Base-by-base conservation (phyloP, 1,140 invertebrate species). In the Nymphalis io region DNA sequence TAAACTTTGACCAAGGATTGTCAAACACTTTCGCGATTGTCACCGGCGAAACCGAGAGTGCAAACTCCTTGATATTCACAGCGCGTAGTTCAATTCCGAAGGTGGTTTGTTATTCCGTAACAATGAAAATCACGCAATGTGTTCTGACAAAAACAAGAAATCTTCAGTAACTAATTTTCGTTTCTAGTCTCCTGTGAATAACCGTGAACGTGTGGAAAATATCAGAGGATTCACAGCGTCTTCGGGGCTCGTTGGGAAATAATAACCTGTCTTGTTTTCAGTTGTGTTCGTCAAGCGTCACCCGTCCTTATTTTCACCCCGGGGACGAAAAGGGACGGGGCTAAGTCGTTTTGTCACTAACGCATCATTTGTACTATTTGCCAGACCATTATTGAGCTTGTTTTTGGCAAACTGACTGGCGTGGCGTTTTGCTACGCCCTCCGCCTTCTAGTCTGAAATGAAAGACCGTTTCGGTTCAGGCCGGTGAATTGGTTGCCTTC, bases 161-260 rank as follows among this genome's bases (percentile, higher is more conserved):
- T 83, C 80, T 82, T 74, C 83, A 83, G 83, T 91, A 90, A 90
- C 89, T 90, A 91, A 91, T 91, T 91, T 91, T 91, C 85, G 84
- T 81, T 86, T 80, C 74, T 74, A 84, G 80, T 87, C 89, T 91
- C 89, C 70, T 68, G 89, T 80, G 88, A 86, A 89, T 90, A 88
- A 76, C 76, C 70, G 82, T 72, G 83, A 79, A 90, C 89, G 89
- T 89, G 89, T 89, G 83, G 85, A 90, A 91, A 89, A 89, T 91
- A 90, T 88, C 79, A 79, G 85, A 85, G 82, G 79, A 77, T 79
- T 81, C 74, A 65, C 78, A 74, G 81, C 81, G 79, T 87, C 76
- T 83, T 83, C 77, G 33, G 80, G 83, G 80, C 79, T 85, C 79
- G 81, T 83, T 83, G 82, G 68, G 83, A 88, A 83, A 89, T 90